These are phyloP conservation scores for Drosophila virilis DNA, from an alignment of 1,140 invertebrate genomes.

Conservation along the genomic window DNA sequence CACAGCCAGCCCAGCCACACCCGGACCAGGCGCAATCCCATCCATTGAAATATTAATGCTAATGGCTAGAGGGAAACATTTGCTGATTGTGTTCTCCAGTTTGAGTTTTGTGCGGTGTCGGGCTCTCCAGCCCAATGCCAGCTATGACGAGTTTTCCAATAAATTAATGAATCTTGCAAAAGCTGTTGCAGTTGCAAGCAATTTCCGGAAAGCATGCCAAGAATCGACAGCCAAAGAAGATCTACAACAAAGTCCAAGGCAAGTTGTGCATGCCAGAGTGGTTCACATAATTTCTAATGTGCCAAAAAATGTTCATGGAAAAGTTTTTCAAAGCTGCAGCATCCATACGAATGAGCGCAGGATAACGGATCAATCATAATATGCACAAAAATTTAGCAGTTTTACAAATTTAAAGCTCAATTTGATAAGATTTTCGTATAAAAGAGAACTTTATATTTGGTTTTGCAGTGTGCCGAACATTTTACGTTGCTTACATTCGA, in stretches of 20 bases:
- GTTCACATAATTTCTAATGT: slow-evolving; percentile 16
- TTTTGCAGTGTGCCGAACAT: neutral
- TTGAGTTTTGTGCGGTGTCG: slow-evolving; percentile 44
- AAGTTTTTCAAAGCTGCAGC: neutral
- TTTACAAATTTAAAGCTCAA: neutral
- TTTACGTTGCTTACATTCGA: neutral
- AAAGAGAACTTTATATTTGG: too few relatives aligned
- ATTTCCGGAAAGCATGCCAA: slow-evolving; percentile 27
- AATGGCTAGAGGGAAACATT: slow-evolving; percentile 70
- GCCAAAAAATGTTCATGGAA: neutral
- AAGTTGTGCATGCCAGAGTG: slow-evolving; percentile 15
- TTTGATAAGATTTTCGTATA: neutral
- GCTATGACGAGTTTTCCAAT: slow-evolving; percentile 59
- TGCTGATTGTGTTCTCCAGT: slow-evolving; percentile 66
- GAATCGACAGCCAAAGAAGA: slow-evolving; percentile 21
- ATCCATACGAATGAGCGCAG: neutral
- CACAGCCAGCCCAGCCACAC: neutral
- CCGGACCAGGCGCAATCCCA: slow-evolving; percentile 21
- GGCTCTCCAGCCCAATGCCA: slow-evolving; percentile 17
- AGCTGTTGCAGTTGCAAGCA: slow-evolving; percentile 46
- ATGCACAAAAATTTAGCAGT: slow-evolving; percentile 1
- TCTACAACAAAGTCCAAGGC: neutral
- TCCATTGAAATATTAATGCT: slow-evolving; percentile 79
- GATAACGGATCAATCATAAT: slow-evolving; percentile 5
- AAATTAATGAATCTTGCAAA: slow-evolving; percentile 69